Base-by-base conservation (phyloP, 2,797 vertebrate genomes). In the Discoglossus pictus region DNA sequence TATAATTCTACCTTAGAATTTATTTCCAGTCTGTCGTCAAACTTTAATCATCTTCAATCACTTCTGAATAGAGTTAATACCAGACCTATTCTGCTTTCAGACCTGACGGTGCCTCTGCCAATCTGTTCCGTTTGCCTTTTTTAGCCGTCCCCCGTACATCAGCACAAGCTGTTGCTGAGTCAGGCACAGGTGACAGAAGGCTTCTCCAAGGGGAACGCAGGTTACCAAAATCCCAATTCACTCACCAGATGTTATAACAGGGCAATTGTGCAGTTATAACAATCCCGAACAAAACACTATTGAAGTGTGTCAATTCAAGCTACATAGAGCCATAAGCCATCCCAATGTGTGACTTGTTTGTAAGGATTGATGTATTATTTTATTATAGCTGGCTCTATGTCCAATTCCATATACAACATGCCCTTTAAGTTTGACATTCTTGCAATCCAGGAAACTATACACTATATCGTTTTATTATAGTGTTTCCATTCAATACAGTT, bases 181-280 rank as follows among this genome's bases (percentile, higher is more conserved):
- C 56, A 72, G 51, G 6, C 4, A 11, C 1, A 68, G 46, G 24
- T 35, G 71, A 0, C 23, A 38, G 12, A 11, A 68, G 55, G 65
- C 21, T 53, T 17, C 51, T 69, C 50, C 48, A 55, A 62, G 5
- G 59, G 59, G 59, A 56, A 48, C 25, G 34, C 48, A 39, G 65
- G 10, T 34, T 61, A 69, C 61, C 65, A 39, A 35, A 52, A 47
- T 1, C 72, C 38, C 40, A 7, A 13, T 11, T 78, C 66, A 71
- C 64, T 42, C n/a, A 7, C 39, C 61, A 69, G 38, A 65, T 74
- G 55, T 54, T 74, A 38, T 39, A 66, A 6, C 0, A 8, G 10
- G 44, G 4, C 56, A 2, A 1, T 6, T 34, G 10, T 72, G 50
- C 42, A 15, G 24, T 31, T 12, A 4, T 12, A 38, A 17, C 12